Evolutionary conservation across 2,888 invertebrate genomes (phyloP), one percentile per base, ranked within the genome.

Genomic region (Willowsia nigromaculata): DNA sequence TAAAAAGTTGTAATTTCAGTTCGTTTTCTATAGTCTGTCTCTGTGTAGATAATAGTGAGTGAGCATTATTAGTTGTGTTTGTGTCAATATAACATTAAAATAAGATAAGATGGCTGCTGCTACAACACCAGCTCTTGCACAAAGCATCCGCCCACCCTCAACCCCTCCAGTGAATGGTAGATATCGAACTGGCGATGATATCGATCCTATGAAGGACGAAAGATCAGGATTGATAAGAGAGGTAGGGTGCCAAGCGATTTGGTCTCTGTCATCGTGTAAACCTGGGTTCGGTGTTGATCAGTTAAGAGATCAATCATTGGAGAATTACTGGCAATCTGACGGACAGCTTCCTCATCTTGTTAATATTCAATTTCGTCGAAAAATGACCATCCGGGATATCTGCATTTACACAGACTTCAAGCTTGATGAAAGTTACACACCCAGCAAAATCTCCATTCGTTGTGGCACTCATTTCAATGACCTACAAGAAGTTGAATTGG

Each of bases 271-370:
- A 0, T 99, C 99, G 2, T 99, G 99, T 94, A 99, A 99, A 95
- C 98, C 99, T 94, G 99, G 99, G 65, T 99, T 99, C 95, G 99
- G 99, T 2, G 99, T 99, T 4, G 98, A 99, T 93, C 99, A 99
- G 93, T 94, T 99, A 59, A 95, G 99, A 91, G 99, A 99, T 94
- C 98, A 98, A 93, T 97, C 97, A 91, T 96, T 97, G 94, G 99
- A 99, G 92, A 98, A 99, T 2, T 99, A 99, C 94, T 99, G 99
- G 99, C 99, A 99, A 94, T 99, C 99, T 0, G 99, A 99, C 94
- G 99, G 99, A 0, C 99, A 99, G 92, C 95, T 99, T 90, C 99
- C 99, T 2, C 99, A 99, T 94, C 95, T 99, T 91, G 98, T 99
- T 0, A 99, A 99, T 93, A 98, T 99, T 91, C 98, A 99, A 93